These are phyloP conservation scores for Lycia hirtaria DNA, from an alignment of 2,888 invertebrate species.

Conservation along the genomic window DNA sequence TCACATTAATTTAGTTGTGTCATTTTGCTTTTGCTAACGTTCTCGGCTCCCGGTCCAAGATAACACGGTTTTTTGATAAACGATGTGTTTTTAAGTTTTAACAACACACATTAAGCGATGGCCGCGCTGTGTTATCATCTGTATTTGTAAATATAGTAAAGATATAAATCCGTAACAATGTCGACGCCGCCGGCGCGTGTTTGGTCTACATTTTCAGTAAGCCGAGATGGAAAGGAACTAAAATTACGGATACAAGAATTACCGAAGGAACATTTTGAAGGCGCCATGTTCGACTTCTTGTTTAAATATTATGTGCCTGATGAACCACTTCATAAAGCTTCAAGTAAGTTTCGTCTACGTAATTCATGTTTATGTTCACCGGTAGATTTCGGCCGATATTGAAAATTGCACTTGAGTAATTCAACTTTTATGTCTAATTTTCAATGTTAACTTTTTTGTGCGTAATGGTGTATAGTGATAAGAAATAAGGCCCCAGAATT, in stretches of 20 bases:
- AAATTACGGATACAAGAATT: constrained; percentile 1
- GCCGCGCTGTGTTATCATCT: neutral
- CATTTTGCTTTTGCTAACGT: too few relatives aligned
- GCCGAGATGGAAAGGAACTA: neutral
- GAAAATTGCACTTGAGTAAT: too few relatives aligned
- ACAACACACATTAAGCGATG: neutral
- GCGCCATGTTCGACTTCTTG: neutral
- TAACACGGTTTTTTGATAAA: too few relatives aligned
- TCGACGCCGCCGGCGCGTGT: neutral
- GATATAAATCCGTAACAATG: neutral
- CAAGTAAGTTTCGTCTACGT: neutral
- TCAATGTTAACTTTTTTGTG: too few relatives aligned
- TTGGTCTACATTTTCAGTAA: neutral
- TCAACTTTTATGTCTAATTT: too few relatives aligned
- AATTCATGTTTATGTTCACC: too few relatives aligned
- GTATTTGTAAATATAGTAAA: neutral
- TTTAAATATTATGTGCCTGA: neutral
- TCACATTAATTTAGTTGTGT: too few relatives aligned
- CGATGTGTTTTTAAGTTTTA: too few relatives aligned
- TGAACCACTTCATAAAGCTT: neutral
- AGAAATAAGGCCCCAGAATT: too few relatives aligned
- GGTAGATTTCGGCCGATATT: too few relatives aligned
- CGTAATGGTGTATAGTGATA: too few relatives aligned
- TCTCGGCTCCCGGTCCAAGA: too few relatives aligned
- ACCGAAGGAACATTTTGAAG: neutral